Evolutionary conservation across 2,888 invertebrate genomes (phyloP), one percentile per base, ranked within the genome.

Genomic region (Empis stercorea): DNA sequence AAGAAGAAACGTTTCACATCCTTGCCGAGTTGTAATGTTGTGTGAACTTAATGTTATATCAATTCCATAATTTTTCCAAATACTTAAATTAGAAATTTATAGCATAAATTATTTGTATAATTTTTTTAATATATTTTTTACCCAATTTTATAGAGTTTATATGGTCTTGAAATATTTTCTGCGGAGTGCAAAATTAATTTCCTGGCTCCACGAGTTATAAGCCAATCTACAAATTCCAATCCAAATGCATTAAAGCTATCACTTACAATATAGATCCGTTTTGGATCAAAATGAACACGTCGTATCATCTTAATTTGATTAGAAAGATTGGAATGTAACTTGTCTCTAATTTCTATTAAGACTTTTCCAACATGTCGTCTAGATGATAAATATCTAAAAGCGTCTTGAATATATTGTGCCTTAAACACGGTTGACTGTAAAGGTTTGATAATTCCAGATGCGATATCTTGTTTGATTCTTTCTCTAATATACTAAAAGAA

Each of bases 181-280:
- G 91, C 78, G 0, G 92, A 91, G 0, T 84, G 86, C 0, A 94
- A 73, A 2, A 93, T 75, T 11, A 94, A 57, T 53, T 84, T 82
- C 55, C 72, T 76, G 0, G 84, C 91, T 0, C 92, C 93, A 52
- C 93, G 76, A 44, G 85, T 65, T 43, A 91, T 76, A 57, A 96
- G 71, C 88, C 89, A 92, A 58, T 89, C 84, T 0, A 83, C 80
- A 43, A 94, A 66, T 65, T 95, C 94, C 43, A 95, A 71, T 6
- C 94, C 94, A 61, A 95, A 89, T 0, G 94, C 94, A 39, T 94
- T 95, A 1, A 95, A 73, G 39, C 94, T 93, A 11, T 86, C 86
- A 2, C 81, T 72, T 5, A 86, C 74, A 0, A 86, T 59, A 68
- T 86, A 77, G 10, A 55, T 55, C n/a, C 59, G 44, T 6, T 62